Evolutionary conservation across 1,140 invertebrate genomes (phyloP).

Genomic region (Mya arenaria): DNA sequence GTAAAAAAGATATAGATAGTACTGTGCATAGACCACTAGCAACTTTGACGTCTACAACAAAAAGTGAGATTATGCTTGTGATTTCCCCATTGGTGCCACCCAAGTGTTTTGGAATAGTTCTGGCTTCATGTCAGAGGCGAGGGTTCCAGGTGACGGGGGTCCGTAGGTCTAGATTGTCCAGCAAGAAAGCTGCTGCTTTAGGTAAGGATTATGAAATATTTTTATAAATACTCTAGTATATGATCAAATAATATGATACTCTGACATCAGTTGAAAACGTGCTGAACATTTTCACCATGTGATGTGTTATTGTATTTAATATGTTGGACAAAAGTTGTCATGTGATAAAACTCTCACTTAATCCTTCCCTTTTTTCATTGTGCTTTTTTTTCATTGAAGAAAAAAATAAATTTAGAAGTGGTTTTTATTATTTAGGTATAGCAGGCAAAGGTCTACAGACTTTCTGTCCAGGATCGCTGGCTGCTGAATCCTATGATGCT

Average conservation of each 20-base stretch:
- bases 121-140: slow-evolving; percentile 72
- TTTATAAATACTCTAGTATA: too few relatives aligned
- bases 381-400: background rate
- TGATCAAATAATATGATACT: too few relatives aligned
- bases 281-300: too few relatives aligned
- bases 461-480: slow-evolving; percentile 66
- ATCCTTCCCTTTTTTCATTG: too few relatives aligned
- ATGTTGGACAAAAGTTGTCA: too few relatives aligned
- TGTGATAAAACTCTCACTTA: too few relatives aligned
- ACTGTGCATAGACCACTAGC: slow-evolving; percentile 66
- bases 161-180: slow-evolving; percentile 63
- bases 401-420: background rate
- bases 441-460: slow-evolving; percentile 25
- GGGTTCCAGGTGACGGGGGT: slow-evolving; percentile 75
- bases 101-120: slow-evolving; percentile 70
- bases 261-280: too few relatives aligned
- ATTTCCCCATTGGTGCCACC: slow-evolving; percentile 73
- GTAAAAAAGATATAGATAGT: background rate
- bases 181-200: slow-evolving; percentile 67
- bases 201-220: too few relatives aligned
- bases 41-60: slow-evolving; percentile 72
- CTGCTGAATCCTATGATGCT: slow-evolving; percentile 41
- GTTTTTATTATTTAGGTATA: slow-evolving; percentile 62
- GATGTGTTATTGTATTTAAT: too few relatives aligned
- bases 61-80: slow-evolving; percentile 72